Base-by-base conservation (phyloP, 2,888 invertebrate genomes). In the Pelosia muscerda region DNA sequence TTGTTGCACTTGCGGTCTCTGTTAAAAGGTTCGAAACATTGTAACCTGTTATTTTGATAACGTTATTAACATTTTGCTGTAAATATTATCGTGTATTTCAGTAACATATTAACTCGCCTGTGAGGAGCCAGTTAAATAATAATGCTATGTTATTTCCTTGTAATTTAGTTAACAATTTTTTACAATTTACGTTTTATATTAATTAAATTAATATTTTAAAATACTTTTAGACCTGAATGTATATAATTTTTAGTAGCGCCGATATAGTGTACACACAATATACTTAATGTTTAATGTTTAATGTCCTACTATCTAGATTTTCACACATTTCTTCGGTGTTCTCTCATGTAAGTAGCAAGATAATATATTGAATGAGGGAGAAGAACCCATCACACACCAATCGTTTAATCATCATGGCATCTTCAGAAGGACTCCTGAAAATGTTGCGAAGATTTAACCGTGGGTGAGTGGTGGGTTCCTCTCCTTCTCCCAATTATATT, bases 1-100 rank as follows among this genome's bases (percentile, higher is more conserved):
- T 89, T 95, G 67, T 91, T 95, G 77, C 92, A 95, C 82, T 90
- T 95, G 88, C 87, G 95, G 81, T 88, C 92, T 54, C 90, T 95
- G 23, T 88, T 95, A 68, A 94, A 94, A 95, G 95, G 95, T 95
- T 92, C 86, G 91, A 81, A n/a, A 53, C 19, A 10, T 23, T 62
- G 53, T 62, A 54, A 53, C 57, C 56, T 26, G 58, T 34, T 67
- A 53, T 53, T 63, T 61, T 6, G 10, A 31, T 58, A 69, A 65
- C 62, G 54, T 19, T 65, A 53, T 54, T 69, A 69, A 69, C 62
- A 9, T 42, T 65, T 61, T 53, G 22, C 4, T 61, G 61, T 66
- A 49, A 28, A 62, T 58, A 63, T 13, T 58, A 28, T 60, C 8
- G 6, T 15, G 6, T 49, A 25, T 34, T n/a, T 19, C 19, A 19